Conservation (phyloP, 1,140 invertebrate species). For the Saxidomus purpurata region DNA sequence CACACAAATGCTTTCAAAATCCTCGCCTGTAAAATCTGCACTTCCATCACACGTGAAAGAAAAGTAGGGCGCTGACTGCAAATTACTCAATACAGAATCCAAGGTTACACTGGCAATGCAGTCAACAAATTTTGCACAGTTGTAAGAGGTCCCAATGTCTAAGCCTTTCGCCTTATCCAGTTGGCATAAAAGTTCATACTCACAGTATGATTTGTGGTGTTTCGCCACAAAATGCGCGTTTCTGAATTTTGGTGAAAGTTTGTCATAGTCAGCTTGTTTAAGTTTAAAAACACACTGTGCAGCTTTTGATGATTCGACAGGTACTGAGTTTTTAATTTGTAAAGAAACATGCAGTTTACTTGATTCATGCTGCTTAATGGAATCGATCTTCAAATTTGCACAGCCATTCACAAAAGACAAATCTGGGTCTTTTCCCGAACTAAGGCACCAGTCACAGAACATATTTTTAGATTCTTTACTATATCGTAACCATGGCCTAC, state of each 20-base stretch:
- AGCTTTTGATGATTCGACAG: neutral
- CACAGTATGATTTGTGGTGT: neutral
- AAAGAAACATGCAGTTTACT: conserved; percentile 38
- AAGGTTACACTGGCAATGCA: neutral
- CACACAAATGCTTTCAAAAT: conserved; percentile 8
- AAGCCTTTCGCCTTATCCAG: conserved; percentile 49
- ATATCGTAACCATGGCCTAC: conserved; percentile 19
- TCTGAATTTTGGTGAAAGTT: too few relatives aligned
- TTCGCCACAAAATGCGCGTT: conserved; percentile 42
- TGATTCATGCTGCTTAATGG: conserved; percentile 39
- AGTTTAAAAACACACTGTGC: neutral
- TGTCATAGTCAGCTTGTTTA: neutral
- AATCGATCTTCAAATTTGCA: conserved; percentile 27
- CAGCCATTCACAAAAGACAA: conserved; percentile 19
- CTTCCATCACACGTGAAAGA: conserved; percentile 46
- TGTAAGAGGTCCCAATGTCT: conserved; percentile 44
- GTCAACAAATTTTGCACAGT: neutral
- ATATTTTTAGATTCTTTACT: conserved; percentile 33
- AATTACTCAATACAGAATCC: neutral
- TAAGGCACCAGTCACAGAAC: conserved; percentile 16
- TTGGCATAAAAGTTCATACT: neutral
- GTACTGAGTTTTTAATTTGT: neutral
- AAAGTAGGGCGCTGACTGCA: conserved; percentile 1
- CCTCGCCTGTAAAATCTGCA: conserved; percentile 39
- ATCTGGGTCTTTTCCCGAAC: neutral